Evolutionary conservation across 2,888 invertebrate genomes (phyloP).

Genomic region (Liodrosophila aerea): DNA sequence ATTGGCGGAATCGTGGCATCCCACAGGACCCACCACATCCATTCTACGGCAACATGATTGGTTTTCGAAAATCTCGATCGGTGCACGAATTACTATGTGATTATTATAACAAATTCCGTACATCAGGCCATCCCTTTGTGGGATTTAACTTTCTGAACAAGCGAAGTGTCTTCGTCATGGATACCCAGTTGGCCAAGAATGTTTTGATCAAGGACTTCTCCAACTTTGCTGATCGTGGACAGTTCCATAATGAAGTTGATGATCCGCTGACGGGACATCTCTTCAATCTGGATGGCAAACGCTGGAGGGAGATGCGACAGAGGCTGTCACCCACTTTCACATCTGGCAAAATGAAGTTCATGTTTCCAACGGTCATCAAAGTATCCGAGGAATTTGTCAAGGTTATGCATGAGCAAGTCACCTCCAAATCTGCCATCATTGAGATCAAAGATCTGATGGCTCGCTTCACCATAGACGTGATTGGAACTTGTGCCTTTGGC

Average conservation of each 20-base stretch:
- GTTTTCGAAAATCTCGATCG: constrained; percentile 35
- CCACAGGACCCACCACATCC: constrained; percentile 49
- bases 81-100: constrained; percentile 30
- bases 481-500: constrained; percentile 83
- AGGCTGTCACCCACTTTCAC: constrained; percentile 79
- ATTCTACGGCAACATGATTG: constrained; percentile 44
- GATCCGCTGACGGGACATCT: constrained; percentile 80
- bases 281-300: constrained; percentile 77
- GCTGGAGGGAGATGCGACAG: constrained; percentile 82
- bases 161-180: constrained; percentile 55
- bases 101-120: constrained; percentile 48
- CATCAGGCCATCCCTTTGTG: constrained; percentile 42
- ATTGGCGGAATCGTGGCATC: constrained; percentile 43
- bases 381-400: constrained; percentile 53
- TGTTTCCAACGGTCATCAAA: constrained; percentile 64
- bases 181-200: constrained; percentile 58
- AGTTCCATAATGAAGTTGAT: constrained; percentile 74
- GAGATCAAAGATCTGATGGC: constrained; percentile 82
- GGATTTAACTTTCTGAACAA: constrained; percentile 63
- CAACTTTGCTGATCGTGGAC: constrained; percentile 80
- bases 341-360: constrained; percentile 72
- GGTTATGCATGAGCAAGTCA: constrained; percentile 47
- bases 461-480: constrained; percentile 83
- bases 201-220: constrained; percentile 67
- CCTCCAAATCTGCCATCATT: constrained; percentile 40